Base-by-base conservation (phyloP, 2,888 invertebrate genomes). In the Thumatha senex region DNA sequence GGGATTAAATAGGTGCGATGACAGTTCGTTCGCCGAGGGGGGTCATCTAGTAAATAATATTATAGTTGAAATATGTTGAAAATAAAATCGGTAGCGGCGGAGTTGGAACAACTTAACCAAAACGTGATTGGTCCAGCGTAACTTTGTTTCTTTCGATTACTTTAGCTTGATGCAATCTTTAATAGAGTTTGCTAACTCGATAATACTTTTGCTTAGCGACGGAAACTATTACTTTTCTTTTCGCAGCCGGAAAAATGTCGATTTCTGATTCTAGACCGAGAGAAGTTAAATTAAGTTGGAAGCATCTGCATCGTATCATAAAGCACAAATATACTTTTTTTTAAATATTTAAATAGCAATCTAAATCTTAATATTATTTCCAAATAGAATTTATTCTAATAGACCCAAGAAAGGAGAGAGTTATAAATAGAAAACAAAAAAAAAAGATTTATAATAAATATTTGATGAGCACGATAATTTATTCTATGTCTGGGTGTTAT, bases 211-310 rank as follows among this genome's bases (percentile, higher is more conserved):
- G 66, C 64, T 67, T 66, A 61, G 63, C 57, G 58, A 70, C 68
- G 78, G 66, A 70, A 82, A 83, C 76, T 81, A 83, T 82, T 82
- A 77, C 81, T 83, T 82, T 82, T 74, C 78, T 79, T 79, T 79
- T 73, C 64, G 67, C 74, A 67, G 58, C 65, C 67, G 67, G 71
- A 77, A 76, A 76, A 75, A 77, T 78, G 63, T 73, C 65, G 56
- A 63, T 61, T 60, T 76, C 68, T 72, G 70, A 72, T 70, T 67
- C 68, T 42, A 55, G 70, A 51, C 35, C 42, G 30, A 52, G 56
- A 39, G 33, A 54, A 70, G 72, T 72, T 65, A 65, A 60, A 62
- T 70, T 71, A 58, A 62, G 61, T 67, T 61, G 58, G 56, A 59
- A 50, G 54, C 56, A 71, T 64, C 57, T 56, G 44, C 53, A 56